A percentile compares a stretch with the other conserved stretches of the same genome.
Conservation (phyloP, 2,113 vertebrate genomes). For the Ibidorhyncha struthersii region DNA sequence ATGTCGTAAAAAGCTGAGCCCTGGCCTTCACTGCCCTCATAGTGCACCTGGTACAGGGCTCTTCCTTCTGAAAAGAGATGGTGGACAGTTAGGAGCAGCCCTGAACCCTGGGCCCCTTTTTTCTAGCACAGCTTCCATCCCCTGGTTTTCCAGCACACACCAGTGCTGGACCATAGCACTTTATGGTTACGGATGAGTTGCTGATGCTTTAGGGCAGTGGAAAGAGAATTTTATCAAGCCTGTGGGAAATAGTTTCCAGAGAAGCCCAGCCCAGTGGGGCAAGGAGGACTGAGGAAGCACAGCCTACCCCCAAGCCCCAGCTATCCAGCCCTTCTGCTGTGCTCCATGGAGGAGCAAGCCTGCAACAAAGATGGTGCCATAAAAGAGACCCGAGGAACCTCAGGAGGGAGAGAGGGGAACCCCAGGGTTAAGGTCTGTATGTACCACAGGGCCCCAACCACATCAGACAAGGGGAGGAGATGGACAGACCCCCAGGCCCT, state of each 20-base stretch:
- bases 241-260: not conserved
- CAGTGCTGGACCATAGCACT: not conserved
- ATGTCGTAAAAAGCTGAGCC: constrained; percentile 87
- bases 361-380: not conserved
- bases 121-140: not conserved
- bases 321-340: not conserved
- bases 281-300: not conserved
- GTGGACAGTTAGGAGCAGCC: not conserved
- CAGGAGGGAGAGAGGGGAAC: not conserved
- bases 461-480: not conserved
- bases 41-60: constrained; percentile 85
- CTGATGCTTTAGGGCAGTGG: not conserved
- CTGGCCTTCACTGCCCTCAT: constrained; percentile 69
- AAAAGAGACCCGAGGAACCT: not conserved
- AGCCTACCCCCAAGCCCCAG: not conserved
- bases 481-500: rapidly evolving
- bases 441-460: not conserved
- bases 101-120: not conserved
- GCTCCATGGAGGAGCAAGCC: not conserved
- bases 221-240: not conserved
- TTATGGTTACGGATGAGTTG: not conserved
- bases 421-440: not conserved
- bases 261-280: not conserved
- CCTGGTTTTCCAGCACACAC: not conserved
- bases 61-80: constrained; percentile 78